phyloP scores from a whole-genome alignment of 2,888 invertebrate genomes.

The Stegana nigrithorax region DNA sequence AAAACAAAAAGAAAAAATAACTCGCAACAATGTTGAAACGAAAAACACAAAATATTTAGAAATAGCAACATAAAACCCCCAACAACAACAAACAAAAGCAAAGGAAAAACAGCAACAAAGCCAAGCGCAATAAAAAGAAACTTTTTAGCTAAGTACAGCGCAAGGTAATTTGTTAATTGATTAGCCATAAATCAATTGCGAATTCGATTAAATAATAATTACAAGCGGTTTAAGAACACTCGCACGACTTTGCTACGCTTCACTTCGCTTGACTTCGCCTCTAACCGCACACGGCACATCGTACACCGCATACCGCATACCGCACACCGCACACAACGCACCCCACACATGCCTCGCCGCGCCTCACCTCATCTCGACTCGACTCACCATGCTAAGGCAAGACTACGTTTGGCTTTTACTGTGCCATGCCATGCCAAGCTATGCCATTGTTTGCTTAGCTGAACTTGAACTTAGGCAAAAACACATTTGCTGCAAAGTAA shows the following conservation, averaged over 20 bases:
- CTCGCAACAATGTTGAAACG: background rate
- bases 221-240: conserved; percentile 15
- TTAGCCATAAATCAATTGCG: conserved; percentile 56
- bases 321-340: no score
- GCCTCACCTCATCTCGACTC: no score
- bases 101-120: conserved; percentile 14
- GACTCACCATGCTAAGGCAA: background rate
- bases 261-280: no score
- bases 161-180: conserved; percentile 57
- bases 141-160: conserved; percentile 40
- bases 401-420: no score
- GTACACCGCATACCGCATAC: no score
- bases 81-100: background rate
- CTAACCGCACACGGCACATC: no score
- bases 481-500: no score
- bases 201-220: conserved; percentile 25
- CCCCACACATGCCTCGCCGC: no score
- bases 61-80: no score
- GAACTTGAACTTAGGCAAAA: conserved; percentile 16
- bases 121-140: conserved; percentile 37
- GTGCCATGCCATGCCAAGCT: background rate
- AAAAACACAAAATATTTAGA: conserved; percentile 35
- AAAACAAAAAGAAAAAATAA: background rate
- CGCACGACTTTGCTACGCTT: no score
- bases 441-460: conserved; percentile 1